Conservation (phyloP, 2,888 invertebrate species). For the Entomobrya multifasciata region DNA sequence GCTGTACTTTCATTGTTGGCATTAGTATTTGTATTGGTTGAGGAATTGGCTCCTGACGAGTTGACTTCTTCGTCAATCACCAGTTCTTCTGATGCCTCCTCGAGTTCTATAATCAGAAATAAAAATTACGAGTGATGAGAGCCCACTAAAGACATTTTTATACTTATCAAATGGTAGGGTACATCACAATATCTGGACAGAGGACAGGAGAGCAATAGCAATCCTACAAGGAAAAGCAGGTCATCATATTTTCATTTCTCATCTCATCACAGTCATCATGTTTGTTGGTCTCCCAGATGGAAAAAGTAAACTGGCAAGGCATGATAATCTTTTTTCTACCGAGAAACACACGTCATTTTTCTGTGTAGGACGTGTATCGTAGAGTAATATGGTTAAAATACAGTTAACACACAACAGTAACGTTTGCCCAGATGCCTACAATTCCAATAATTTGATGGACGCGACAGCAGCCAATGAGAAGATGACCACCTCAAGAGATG, state of each 20-base stretch:
- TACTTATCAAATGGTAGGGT: no score
- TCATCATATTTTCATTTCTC: slow-evolving; percentile 64
- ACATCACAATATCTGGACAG: no score
- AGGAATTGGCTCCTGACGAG: slow-evolving; percentile 50
- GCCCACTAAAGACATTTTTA: slow-evolving; percentile 39
- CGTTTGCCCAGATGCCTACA: slow-evolving; percentile 67
- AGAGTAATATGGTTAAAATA: slow-evolving; percentile 14
- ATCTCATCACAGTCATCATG: slow-evolving; percentile 22
- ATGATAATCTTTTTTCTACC: slow-evolving; percentile 41
- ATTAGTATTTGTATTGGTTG: slow-evolving; percentile 17
- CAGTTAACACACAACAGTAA: slow-evolving; percentile 21
- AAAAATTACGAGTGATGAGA: slow-evolving; percentile 18
- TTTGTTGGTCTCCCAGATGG: slow-evolving; percentile 52
- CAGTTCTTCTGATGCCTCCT: slow-evolving; percentile 76
- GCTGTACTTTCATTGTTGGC: not conserved
- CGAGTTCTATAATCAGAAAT: slow-evolving; percentile 69
- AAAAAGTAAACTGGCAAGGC: slow-evolving; percentile 38
- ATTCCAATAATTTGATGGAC: slow-evolving; percentile 71
- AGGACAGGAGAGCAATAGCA: slow-evolving; percentile 19
- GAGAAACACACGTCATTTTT: slow-evolving; percentile 6
- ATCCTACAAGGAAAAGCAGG: slow-evolving; percentile 65
- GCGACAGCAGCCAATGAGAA: slow-evolving; percentile 40
- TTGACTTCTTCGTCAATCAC: slow-evolving; percentile 77
- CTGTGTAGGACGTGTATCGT: not conserved
- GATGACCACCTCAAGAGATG: slow-evolving; percentile 72